A percentile compares a stretch with the other conserved stretches of the same genome.
Conservation (phyloP, 2,888 invertebrate species). For the Proisotoma minuta region DNA sequence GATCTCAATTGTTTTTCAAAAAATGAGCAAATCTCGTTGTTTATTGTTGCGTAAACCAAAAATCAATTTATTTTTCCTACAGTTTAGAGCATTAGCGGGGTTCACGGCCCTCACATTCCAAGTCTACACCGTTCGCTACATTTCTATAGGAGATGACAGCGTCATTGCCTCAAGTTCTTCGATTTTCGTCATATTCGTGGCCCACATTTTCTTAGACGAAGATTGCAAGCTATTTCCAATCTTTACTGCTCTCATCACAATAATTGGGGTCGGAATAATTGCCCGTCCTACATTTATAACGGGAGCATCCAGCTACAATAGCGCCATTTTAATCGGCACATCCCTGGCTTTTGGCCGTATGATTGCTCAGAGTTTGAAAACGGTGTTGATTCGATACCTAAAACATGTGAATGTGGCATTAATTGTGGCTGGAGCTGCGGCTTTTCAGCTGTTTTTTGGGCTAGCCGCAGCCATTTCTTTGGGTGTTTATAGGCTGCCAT, state of each 20-base stretch:
- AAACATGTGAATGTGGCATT: slow-evolving; percentile 32
- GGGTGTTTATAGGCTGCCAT: slow-evolving; percentile 25
- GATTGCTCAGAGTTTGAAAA: slow-evolving; percentile 22
- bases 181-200: slow-evolving; percentile 29
- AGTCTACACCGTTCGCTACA: slow-evolving; percentile 32
- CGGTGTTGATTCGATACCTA: slow-evolving; percentile 33
- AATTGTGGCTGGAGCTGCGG: slow-evolving; percentile 30
- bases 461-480: slow-evolving; percentile 14
- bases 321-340: slow-evolving; percentile 34
- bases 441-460: slow-evolving; percentile 25
- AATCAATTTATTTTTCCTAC: neutral
- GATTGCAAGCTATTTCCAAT: slow-evolving; percentile 35
- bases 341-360: slow-evolving; percentile 25
- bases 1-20: too few species aligned
- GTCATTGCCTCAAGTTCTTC: slow-evolving; percentile 17
- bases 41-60: too few species aligned
- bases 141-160: slow-evolving; percentile 31
- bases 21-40: too few species aligned
- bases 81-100: slow-evolving; percentile 33
- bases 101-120: slow-evolving; percentile 26
- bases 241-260: slow-evolving; percentile 19
- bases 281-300: slow-evolving; percentile 37
- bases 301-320: slow-evolving; percentile 29
- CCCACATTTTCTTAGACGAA: slow-evolving; percentile 35
- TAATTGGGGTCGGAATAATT: slow-evolving; percentile 36